phyloP scores from a whole-genome alignment of 2,113 vertebrate genomes.

The Columbina picui region DNA sequence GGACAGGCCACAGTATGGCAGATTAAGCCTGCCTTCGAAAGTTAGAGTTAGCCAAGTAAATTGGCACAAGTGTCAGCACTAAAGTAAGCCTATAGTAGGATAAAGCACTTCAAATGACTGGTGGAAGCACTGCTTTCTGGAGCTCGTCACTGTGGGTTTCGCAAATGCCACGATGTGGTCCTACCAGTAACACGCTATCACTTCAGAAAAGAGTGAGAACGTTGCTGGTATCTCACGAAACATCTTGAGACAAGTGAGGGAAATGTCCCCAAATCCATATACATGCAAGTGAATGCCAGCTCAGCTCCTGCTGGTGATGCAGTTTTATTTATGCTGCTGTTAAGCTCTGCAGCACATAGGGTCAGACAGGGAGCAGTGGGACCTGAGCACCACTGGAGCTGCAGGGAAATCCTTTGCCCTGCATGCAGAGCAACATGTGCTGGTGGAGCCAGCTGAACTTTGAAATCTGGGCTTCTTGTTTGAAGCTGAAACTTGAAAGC shows the following conservation, averaged over 20 bases:
- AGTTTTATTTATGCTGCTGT: neutral
- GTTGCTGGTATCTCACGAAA: neutral
- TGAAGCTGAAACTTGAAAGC: slow-evolving; percentile 53
- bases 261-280: neutral
- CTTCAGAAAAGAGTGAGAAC: fast-evolving
- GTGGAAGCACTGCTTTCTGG: neutral
- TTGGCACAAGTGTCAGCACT: neutral
- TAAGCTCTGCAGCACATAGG: neutral
- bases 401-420: neutral
- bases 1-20: neutral
- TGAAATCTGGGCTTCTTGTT: slow-evolving; percentile 25
- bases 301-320: neutral
- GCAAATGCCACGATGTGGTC: neutral
- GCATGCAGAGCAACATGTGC: neutral
- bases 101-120: neutral
- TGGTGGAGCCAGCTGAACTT: neutral
- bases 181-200: neutral
- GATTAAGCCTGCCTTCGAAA: neutral
- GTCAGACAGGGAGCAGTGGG: neutral
- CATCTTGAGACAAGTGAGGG: neutral
- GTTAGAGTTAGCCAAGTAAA: neutral
- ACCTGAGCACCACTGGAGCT: neutral
- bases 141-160: neutral
- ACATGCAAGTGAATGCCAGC: neutral
- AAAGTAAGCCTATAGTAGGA: neutral